Evolutionary conservation across 2,797 vertebrate genomes (phyloP).

Genomic region (Rhinichthys osculus): DNA sequence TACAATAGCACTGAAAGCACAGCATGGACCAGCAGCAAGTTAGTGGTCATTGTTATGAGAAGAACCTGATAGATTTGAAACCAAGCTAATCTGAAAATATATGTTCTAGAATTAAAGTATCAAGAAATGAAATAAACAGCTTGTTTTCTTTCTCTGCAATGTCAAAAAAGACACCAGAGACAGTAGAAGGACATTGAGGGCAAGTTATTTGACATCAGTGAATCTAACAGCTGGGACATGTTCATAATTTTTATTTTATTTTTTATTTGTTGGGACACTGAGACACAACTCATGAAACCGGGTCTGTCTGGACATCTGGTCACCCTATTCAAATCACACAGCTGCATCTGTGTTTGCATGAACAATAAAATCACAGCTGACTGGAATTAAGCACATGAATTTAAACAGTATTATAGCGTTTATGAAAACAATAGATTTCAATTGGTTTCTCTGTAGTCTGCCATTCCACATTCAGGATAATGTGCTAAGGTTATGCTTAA

Average conservation of each 20-base stretch:
- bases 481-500: constrained; percentile 64
- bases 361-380: constrained; percentile 51
- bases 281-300: constrained; percentile 12
- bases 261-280: neutral
- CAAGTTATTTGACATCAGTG: constrained; percentile 11
- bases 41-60: too few species aligned
- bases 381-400: constrained; percentile 37
- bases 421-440: constrained; percentile 39
- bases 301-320: constrained; percentile 28
- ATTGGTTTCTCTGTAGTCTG: constrained; percentile 15
- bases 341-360: constrained; percentile 18
- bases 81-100: neutral
- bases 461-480: constrained; percentile 14
- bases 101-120: neutral
- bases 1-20: neutral
- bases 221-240: neutral
- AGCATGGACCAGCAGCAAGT: too few species aligned
- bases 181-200: neutral
- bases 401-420: constrained; percentile 46
- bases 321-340: constrained; percentile 30
- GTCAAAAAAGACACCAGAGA: neutral
- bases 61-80: neutral
- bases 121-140: neutral
- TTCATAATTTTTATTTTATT: neutral
- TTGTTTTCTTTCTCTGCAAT: neutral